These are phyloP conservation scores for Ctenomys sociabilis DNA, from an alignment of 2,113 vertebrate species.

Conservation along the genomic window DNA sequence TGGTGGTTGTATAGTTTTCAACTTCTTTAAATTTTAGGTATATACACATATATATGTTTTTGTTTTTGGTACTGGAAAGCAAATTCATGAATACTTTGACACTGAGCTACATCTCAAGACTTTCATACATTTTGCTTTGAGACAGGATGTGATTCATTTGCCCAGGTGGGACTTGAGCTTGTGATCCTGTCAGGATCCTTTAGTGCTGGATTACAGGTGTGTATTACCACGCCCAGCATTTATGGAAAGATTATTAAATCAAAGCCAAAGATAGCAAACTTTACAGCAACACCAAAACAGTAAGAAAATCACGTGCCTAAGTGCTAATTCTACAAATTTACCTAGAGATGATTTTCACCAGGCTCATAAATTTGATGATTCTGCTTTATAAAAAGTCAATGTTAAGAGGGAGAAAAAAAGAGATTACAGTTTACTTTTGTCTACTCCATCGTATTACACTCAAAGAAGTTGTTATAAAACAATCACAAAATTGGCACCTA, in stretches of 20 bases:
- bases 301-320: background rate
- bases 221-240: background rate
- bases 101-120: background rate
- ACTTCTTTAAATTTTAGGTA: background rate
- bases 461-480: slow-evolving; percentile 37
- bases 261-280: background rate
- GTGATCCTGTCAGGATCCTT: background rate
- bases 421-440: slow-evolving; percentile 19
- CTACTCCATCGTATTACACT: background rate
- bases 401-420: slow-evolving; percentile 13
- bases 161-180: background rate
- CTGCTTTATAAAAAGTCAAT: background rate
- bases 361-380: slow-evolving; percentile 10
- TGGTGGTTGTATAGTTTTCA: slow-evolving; percentile 25
- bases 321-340: slow-evolving; percentile 39
- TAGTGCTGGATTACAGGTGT: background rate
- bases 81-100: background rate
- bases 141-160: background rate
- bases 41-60: background rate
- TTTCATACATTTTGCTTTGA: background rate
- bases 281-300: slow-evolving; percentile 18
- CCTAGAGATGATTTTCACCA: background rate
- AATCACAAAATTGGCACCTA: background rate
- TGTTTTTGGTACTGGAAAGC: background rate
- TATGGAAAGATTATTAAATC: slow-evolving; percentile 1